Evolutionary conservation across 2,113 vertebrate genomes (phyloP), one percentile per base, ranked within the genome.

Genomic region (Leucosticte australis): DNA sequence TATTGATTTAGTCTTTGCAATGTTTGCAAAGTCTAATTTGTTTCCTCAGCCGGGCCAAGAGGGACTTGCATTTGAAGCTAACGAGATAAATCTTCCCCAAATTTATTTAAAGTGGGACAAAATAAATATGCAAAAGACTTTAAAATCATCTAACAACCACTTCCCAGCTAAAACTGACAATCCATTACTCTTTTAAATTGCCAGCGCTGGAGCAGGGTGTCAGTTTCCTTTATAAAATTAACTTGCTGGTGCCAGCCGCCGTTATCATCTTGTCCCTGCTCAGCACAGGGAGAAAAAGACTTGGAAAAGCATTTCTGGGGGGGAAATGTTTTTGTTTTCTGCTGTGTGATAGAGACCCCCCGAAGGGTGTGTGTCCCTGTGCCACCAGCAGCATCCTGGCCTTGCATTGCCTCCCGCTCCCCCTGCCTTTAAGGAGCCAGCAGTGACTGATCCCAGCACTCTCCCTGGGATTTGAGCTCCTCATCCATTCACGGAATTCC

Each of bases 21-120:
- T 97, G 87, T 97, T 97, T 97, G 95, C 96, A 53, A 98, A 97
- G 94, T 96, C 94, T 98, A 96, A 98, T 98, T 98, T 98, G 92
- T 98, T 97, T 98, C 96, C 94, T 83, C 95, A 86, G 87, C 97
- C 83, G 85, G 84, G 86, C 96, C 97, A 96, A 96, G 90, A 94
- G 92, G 97, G 95, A 97, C 94, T 97, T 96, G 94, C 42, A 65
- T 97, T 97, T 97, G 92, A 71, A 97, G 96, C 89, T 98, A 98
- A 97, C 90, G 76, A 97, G 97, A 98, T 98, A 96, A 98, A 97
- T 97, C 88, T 97, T 95, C 84, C 35, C 96, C 85, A 97, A 93
- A 98, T 97, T 97, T 96, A 94, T 97, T 87, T 97, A 97, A 98
- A 97, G 89, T 97, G 71, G 93, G 97, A 77, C 78, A 97, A 97